These are phyloP conservation scores for Coryphaenoides rupestris DNA, from an alignment of 2,113 vertebrate species.

Conservation along the genomic window DNA sequence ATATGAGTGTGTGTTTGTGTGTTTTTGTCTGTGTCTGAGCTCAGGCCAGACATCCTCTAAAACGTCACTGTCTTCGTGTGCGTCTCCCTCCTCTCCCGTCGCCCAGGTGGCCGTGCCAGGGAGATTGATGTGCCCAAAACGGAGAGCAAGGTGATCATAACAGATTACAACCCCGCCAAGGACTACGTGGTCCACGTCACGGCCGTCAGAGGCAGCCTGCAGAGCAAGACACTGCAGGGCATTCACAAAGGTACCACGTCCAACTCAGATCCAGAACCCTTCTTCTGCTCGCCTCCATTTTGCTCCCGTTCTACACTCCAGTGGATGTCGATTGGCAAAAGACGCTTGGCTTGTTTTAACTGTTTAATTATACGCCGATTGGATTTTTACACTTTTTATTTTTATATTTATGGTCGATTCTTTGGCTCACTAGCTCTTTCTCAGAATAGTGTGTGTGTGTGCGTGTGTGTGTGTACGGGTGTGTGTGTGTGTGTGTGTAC, in stretches of 20 bases:
- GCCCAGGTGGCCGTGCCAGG: constrained; percentile 61
- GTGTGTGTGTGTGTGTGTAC: too few species aligned
- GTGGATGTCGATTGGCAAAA: background rate
- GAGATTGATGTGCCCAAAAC: constrained; percentile 68
- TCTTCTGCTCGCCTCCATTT: background rate
- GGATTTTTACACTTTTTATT: too few species aligned
- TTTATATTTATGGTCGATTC: too few species aligned
- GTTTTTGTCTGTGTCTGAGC: background rate
- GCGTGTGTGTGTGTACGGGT: too few species aligned
- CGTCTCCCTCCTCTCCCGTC: background rate
- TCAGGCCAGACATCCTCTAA: constrained; percentile 1
- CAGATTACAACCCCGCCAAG: constrained; percentile 63
- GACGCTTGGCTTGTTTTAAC: too few species aligned
- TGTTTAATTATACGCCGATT: too few species aligned
- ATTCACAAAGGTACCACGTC: constrained; percentile 70
- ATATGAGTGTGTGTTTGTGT: too few species aligned
- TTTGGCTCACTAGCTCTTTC: background rate
- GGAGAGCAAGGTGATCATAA: constrained; percentile 67
- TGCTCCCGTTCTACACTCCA: background rate
- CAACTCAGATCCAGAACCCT: background rate
- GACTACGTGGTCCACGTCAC: constrained; percentile 67
- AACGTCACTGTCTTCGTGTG: constrained; percentile 4
- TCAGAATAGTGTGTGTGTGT: too few species aligned
- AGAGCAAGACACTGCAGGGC: constrained; percentile 69
- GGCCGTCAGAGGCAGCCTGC: constrained; percentile 62